Evolutionary conservation across 2,888 invertebrate species (phyloP), one percentile per base, ranked within the genome.

Genomic region (Panorpa germanica): DNA sequence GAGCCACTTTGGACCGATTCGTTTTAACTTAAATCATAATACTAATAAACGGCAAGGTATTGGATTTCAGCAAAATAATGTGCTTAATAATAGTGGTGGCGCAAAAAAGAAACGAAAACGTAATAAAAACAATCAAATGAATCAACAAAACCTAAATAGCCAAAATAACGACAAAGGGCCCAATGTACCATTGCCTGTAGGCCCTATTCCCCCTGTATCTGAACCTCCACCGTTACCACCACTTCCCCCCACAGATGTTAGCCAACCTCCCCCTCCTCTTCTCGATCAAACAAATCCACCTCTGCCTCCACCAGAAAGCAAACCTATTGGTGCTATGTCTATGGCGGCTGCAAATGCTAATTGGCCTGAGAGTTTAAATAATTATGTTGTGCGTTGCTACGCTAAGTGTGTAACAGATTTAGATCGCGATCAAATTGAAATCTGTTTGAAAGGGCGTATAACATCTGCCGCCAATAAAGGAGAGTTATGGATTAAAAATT

Each of bases 361-460:
- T 28, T 82, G 80, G 80, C 81, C 82, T 2, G 72, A 76, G 37
- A 72, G 73, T 40, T 55, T 81, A 26, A 76, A 78, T 50, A 70
- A 77, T 42, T 96, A 91, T 56, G 88, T 95, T 10, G 76, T 81
- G 45, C 70, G 83, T 38, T 90, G 93, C 47, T 95, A 91, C 59
- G 75, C 77, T 26, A 83, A 86, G 53, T 91, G 90, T 47, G 71
- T 72, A 45, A 80, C 83, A 9, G 70, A 70, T 35, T 70, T 83
- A 41, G 91, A 95, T 50, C 82, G 86, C 50, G 90, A 93, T 59
- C 78, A 85, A 55, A 85, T 95, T 35, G 88, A 93, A 51, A 82
- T 85, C 39, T 83, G 86, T 45, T 61, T 98, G 33, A 91, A 91
- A 54, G 88, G 88, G 21, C 83, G 91, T 57, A 78, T 96, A 37